A percentile compares a stretch with the other conserved stretches of the same genome.
Conservation (phyloP, 2,888 invertebrate species). For the Holacanthella duospinosa region DNA sequence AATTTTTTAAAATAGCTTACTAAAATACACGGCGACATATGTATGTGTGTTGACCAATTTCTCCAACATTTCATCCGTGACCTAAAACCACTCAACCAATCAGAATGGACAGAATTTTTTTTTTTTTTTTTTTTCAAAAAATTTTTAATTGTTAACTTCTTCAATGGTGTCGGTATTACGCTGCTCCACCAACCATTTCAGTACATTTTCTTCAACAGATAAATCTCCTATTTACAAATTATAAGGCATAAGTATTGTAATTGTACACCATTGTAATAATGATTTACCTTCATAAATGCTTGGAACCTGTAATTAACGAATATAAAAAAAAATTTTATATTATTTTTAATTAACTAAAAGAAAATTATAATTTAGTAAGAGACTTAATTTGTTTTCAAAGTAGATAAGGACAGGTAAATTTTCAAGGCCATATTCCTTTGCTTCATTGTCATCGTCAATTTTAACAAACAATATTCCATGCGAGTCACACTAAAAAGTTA, state of each 20-base stretch:
- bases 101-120: conserved; percentile 46
- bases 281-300: conserved; percentile 27
- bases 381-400: conserved; percentile 51
- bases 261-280: conserved; percentile 5
- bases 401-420: conserved; percentile 74
- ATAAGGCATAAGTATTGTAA: neutral
- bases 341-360: neutral
- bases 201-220: conserved; percentile 76
- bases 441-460: conserved; percentile 74
- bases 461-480: conserved; percentile 86
- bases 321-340: neutral
- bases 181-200: conserved; percentile 83
- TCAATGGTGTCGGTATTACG: conserved; percentile 84
- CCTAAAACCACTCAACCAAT: conserved; percentile 47
- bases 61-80: conserved; percentile 89
- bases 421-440: conserved; percentile 72
- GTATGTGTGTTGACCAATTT: conserved; percentile 68
- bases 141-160: conserved; percentile 45
- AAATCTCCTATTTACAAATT: conserved; percentile 55
- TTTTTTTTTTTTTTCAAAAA: too few species aligned
- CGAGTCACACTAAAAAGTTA: conserved; percentile 55
- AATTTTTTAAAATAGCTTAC: conserved; percentile 51
- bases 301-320: conserved; percentile 15
- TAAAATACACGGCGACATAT: conserved; percentile 79
- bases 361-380: neutral